Conservation (phyloP, 1,140 invertebrate genomes). For the Danaus melanippus region DNA sequence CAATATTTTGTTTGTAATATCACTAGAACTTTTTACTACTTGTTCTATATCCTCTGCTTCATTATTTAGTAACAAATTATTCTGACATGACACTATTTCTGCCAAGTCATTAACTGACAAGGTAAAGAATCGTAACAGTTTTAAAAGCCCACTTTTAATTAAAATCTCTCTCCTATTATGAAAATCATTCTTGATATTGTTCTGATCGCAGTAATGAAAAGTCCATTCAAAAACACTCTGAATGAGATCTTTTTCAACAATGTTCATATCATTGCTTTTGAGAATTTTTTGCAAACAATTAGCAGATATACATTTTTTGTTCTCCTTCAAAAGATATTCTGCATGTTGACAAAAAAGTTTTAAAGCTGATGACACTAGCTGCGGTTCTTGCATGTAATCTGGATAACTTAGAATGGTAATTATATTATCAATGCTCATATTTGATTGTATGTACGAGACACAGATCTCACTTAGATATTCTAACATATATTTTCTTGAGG, state of each 20-base stretch:
- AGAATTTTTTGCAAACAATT: slow-evolving; percentile 63
- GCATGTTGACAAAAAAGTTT: slow-evolving; percentile 68
- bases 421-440: slow-evolving; percentile 70
- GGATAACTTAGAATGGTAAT: slow-evolving; percentile 71
- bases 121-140: slow-evolving; percentile 50
- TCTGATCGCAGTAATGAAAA: slow-evolving; percentile 58
- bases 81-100: slow-evolving; percentile 33
- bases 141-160: slow-evolving; percentile 48
- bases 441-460: slow-evolving; percentile 62
- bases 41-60: slow-evolving; percentile 36
- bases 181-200: slow-evolving; percentile 38
- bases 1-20: slow-evolving; percentile 17
- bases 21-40: slow-evolving; percentile 21
- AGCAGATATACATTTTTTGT: slow-evolving; percentile 61
- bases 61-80: slow-evolving; percentile 37
- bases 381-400: slow-evolving; percentile 67
- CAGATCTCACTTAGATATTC: slow-evolving; percentile 68
- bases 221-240: slow-evolving; percentile 69
- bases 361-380: slow-evolving; percentile 57
- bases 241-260: slow-evolving; percentile 66
- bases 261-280: slow-evolving; percentile 59
- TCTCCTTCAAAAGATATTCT: slow-evolving; percentile 59
- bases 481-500: slow-evolving; percentile 73
- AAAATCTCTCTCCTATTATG: slow-evolving; percentile 60
- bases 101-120: slow-evolving; percentile 44